Evolutionary conservation across 2,797 vertebrate species (phyloP).

Genomic region (Anabas testudineus): DNA sequence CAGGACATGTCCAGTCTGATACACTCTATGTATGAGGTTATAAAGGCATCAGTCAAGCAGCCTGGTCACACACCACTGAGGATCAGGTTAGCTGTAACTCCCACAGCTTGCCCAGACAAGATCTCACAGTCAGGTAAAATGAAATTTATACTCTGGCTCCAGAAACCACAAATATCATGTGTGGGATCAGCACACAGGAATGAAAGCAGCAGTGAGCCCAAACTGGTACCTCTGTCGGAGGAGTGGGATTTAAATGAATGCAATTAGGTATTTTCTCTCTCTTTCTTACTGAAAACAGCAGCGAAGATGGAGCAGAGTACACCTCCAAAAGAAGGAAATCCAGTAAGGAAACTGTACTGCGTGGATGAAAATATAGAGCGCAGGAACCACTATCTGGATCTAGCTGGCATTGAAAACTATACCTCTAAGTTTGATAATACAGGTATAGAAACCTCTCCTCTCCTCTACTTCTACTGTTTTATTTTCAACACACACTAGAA

Average conservation of each 20-base stretch:
- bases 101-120: constrained; percentile 77
- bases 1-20: constrained; percentile 92
- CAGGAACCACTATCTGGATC: constrained; percentile 94
- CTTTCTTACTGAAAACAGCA: constrained; percentile 5
- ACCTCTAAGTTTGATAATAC: constrained; percentile 88
- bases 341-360: constrained; percentile 78
- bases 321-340: constrained; percentile 20
- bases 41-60: constrained; percentile 89
- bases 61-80: constrained; percentile 86
- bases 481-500: neutral
- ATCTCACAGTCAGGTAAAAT: constrained; percentile 63
- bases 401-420: constrained; percentile 93
- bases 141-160: constrained; percentile 11
- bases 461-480: neutral
- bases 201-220: neutral
- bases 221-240: neutral
- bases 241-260: no score
- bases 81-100: constrained; percentile 88
- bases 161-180: no score
- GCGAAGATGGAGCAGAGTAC: constrained; percentile 50
- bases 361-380: constrained; percentile 93
- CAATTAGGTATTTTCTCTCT: neutral
- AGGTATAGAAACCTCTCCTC: constrained; percentile 71
- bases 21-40: constrained; percentile 90
- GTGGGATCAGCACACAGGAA: neutral